Conservation (phyloP, 2,113 vertebrate genomes). For the Scartelaos histophorus region DNA sequence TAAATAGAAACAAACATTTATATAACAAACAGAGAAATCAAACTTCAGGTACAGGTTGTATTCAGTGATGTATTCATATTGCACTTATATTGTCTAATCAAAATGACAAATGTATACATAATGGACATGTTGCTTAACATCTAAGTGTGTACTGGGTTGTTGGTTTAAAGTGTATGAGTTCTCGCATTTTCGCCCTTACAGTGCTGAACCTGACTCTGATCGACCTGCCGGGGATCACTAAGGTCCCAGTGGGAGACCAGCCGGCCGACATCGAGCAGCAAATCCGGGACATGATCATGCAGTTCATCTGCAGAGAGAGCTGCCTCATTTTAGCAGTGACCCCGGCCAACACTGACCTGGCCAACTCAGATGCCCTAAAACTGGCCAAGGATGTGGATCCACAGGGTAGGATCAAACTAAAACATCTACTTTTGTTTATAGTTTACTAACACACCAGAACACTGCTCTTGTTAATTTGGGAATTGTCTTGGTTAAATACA, state of each 20-base stretch:
- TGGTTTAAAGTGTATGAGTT: neutral
- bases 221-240: slow-evolving; percentile 91
- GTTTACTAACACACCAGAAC: neutral
- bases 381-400: slow-evolving; percentile 93
- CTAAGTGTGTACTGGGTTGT: neutral
- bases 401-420: slow-evolving; percentile 79
- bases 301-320: slow-evolving; percentile 91
- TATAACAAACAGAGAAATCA: neutral
- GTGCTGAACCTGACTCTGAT: slow-evolving; percentile 93
- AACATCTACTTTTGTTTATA: neutral
- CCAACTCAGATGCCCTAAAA: slow-evolving; percentile 93
- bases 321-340: slow-evolving; percentile 93
- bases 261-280: slow-evolving; percentile 92
- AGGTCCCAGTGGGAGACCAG: slow-evolving; percentile 95
- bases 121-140: neutral
- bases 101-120: too few relatives aligned
- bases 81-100: too few relatives aligned
- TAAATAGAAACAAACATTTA: neutral
- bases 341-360: slow-evolving; percentile 92
- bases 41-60: neutral
- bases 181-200: slow-evolving; percentile 51
- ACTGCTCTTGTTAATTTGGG: neutral
- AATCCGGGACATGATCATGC: slow-evolving; percentile 95
- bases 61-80: neutral
- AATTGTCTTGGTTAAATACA: neutral